Evolutionary conservation across 2,797 vertebrate species (phyloP).

Genomic region (Hemitrygon akajei): DNA sequence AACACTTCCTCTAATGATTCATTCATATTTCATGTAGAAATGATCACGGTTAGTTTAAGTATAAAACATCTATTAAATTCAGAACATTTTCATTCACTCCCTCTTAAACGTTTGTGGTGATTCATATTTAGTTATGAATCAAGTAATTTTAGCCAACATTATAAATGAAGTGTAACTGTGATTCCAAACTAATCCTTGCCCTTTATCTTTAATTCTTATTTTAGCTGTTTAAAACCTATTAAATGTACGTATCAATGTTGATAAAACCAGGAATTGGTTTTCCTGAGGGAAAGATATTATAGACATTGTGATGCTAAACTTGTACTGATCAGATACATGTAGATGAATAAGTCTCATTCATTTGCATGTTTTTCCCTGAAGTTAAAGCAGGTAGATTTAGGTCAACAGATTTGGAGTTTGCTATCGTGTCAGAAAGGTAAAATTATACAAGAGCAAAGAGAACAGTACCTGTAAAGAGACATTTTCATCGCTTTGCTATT

Average conservation of each 20-base stretch:
- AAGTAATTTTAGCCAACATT: neutral
- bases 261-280: neutral
- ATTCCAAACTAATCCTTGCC: neutral
- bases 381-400: neutral
- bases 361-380: neutral
- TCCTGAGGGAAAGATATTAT: neutral
- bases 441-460: neutral
- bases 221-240: neutral
- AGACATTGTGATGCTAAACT: neutral
- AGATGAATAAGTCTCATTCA: neutral
- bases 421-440: neutral
- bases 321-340: neutral
- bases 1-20: neutral
- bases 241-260: neutral
- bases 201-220: neutral
- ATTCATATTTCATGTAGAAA: slow-evolving; percentile 18
- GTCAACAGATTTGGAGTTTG: no score
- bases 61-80: neutral
- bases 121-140: slow-evolving; percentile 9
- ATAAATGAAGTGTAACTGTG: neutral
- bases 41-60: slow-evolving; percentile 16
- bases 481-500: neutral
- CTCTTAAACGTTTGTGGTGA: neutral
- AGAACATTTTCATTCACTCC: neutral
- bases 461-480: neutral